These are phyloP conservation scores for Plodia interpunctella DNA, from an alignment of 1,140 invertebrate genomes.

Conservation along the genomic window DNA sequence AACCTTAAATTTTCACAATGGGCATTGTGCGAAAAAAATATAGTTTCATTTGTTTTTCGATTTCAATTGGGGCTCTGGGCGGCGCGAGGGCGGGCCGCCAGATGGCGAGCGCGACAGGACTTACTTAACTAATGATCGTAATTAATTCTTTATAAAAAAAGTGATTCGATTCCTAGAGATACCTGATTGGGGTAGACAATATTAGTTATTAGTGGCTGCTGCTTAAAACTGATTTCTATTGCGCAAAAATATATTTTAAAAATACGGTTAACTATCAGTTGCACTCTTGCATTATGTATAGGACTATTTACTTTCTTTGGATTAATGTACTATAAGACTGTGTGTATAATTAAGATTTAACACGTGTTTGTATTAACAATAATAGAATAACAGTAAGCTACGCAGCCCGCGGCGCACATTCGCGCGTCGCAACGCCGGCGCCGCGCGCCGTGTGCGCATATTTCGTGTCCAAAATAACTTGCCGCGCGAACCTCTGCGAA, in stretches of 20 bases:
- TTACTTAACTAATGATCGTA: not conserved
- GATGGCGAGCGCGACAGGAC: slow-evolving; percentile 50
- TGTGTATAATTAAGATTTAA: slow-evolving; percentile 2
- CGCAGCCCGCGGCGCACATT: slow-evolving; percentile 33
- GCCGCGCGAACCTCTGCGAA: not conserved
- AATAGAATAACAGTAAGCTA: slow-evolving; percentile 38
- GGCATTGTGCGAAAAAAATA: not conserved
- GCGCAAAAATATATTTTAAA: no score
- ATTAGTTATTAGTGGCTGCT: no score
- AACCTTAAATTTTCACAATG: not conserved
- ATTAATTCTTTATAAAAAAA: slow-evolving; percentile 9
- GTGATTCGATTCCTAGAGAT: not conserved
- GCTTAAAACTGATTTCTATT: no score
- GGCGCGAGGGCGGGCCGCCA: slow-evolving; percentile 43
- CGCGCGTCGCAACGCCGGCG: slow-evolving; percentile 36
- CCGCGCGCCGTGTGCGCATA: slow-evolving; percentile 23
- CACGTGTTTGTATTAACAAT: slow-evolving; percentile 26
- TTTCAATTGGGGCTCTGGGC: slow-evolving; percentile 48
- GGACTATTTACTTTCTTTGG: no score
- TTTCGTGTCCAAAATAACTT: not conserved
- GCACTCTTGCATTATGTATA: no score
- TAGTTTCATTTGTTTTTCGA: slow-evolving; percentile 26
- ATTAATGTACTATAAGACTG: no score
- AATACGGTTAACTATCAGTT: no score
- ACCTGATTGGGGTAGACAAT: not conserved